Evolutionary conservation across 2,113 vertebrate species (phyloP).

Genomic region (Tetrao urogallus): DNA sequence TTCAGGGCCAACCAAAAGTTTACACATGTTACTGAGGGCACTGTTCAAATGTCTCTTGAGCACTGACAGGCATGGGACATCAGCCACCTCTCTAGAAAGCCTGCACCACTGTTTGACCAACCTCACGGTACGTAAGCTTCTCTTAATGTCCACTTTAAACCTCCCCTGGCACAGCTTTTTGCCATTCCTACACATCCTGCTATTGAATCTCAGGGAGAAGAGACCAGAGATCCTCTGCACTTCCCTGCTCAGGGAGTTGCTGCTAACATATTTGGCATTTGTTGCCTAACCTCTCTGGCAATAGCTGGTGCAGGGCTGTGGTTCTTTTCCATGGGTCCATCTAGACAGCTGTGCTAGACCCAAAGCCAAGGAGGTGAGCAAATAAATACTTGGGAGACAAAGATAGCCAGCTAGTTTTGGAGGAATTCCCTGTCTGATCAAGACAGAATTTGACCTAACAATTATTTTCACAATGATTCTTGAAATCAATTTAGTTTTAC

Average conservation of each 20-base stretch:
- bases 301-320: not conserved
- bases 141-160: not conserved
- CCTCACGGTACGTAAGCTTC: not conserved
- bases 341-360: not conserved
- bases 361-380: not conserved
- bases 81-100: not conserved
- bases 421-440: not conserved
- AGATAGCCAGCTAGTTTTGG: accelerated
- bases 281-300: not conserved
- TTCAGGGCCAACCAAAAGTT: not conserved
- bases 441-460: not conserved
- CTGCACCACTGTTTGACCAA: not conserved
- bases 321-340: not conserved
- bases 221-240: not conserved
- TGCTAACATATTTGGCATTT: not conserved
- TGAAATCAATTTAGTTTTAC: not conserved
- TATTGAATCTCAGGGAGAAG: not conserved
- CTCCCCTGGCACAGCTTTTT: not conserved
- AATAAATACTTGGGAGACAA: not conserved
- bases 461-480: not conserved
- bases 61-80: not conserved
- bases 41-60: not conserved
- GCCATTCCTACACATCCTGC: not conserved
- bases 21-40: not conserved
- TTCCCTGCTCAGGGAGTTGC: not conserved